A percentile compares a stretch with the other conserved stretches of the same genome.
These are phyloP conservation scores for Eublepharis macularius DNA, from an alignment of 2,113 vertebrate species.

Conservation along the genomic window DNA sequence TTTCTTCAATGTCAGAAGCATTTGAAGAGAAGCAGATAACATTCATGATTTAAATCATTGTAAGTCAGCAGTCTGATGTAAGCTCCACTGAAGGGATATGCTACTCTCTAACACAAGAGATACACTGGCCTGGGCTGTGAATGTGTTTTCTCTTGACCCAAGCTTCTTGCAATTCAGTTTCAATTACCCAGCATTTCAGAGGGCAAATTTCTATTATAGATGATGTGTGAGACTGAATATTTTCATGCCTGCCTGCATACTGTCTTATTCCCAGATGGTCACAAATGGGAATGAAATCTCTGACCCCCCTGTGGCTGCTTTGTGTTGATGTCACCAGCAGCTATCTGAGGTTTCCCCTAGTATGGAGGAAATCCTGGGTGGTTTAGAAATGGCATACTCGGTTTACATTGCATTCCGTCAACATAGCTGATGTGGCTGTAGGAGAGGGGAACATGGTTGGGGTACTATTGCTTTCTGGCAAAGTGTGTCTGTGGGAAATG, in stretches of 20 bases:
- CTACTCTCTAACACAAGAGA: background rate
- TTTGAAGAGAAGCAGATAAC: too few species aligned
- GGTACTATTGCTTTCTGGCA: slow-evolving; percentile 39
- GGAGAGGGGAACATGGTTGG: slow-evolving; percentile 24
- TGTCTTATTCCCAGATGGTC: background rate
- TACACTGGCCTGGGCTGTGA: background rate
- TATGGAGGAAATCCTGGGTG: slow-evolving; percentile 30
- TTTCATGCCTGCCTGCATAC: background rate
- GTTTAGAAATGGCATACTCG: slow-evolving; percentile 30
- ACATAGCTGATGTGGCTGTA: slow-evolving; percentile 23
- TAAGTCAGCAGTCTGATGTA: background rate
- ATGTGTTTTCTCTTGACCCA: background rate
- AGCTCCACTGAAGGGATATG: background rate
- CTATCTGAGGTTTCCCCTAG: slow-evolving; percentile 15
- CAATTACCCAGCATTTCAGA: background rate
- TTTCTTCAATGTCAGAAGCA: background rate
- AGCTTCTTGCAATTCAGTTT: background rate
- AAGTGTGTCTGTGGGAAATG: slow-evolving; percentile 24
- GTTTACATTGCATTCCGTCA: slow-evolving; percentile 37
- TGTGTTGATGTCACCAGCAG: background rate
- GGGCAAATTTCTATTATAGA: background rate
- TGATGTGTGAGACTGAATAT: background rate
- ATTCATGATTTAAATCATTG: background rate
- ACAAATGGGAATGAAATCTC: background rate
- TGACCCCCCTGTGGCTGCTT: background rate